These are phyloP conservation scores for Cheilosia variabilis DNA, from an alignment of 2,888 invertebrate species.

Conservation along the genomic window DNA sequence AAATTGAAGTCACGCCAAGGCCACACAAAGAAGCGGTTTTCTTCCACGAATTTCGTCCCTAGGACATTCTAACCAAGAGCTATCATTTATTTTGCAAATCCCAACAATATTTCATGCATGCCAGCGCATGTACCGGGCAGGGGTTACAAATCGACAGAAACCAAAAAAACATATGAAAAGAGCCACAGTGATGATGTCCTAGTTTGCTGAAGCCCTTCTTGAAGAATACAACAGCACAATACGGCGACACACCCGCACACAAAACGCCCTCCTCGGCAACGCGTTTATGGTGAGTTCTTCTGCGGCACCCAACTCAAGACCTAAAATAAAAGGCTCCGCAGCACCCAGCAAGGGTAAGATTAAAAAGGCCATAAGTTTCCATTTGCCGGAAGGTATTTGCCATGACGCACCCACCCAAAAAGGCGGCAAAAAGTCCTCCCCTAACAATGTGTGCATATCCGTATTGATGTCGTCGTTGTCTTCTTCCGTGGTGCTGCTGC, in stretches of 20 bases:
- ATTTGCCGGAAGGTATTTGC: background rate
- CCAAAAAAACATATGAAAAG: background rate
- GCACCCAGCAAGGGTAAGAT: constrained; percentile 3
- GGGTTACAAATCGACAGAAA: background rate
- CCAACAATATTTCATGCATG: constrained; percentile 1
- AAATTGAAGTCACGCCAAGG: constrained; percentile 32
- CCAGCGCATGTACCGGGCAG: background rate
- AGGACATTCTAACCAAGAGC: background rate
- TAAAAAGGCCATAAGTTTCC: constrained; percentile 28
- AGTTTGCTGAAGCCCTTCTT: constrained; percentile 6
- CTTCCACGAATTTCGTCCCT: background rate
- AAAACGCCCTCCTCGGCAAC: background rate
- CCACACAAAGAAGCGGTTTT: background rate
- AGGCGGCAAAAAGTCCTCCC: constrained; percentile 6
- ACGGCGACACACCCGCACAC: background rate
- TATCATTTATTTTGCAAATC: constrained; percentile 6
- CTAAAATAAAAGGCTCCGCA: constrained; percentile 7
- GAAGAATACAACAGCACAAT: background rate
- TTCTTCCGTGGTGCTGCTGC: background rate
- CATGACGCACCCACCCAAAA: background rate
- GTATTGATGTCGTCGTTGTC: constrained; percentile 4
- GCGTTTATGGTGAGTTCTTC: background rate
- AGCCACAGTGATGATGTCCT: constrained; percentile 20
- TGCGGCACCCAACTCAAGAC: background rate
- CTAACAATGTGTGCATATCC: constrained; percentile 4